phyloP scores from a whole-genome alignment of 2,888 invertebrate species.

The Eudemis profundana region DNA sequence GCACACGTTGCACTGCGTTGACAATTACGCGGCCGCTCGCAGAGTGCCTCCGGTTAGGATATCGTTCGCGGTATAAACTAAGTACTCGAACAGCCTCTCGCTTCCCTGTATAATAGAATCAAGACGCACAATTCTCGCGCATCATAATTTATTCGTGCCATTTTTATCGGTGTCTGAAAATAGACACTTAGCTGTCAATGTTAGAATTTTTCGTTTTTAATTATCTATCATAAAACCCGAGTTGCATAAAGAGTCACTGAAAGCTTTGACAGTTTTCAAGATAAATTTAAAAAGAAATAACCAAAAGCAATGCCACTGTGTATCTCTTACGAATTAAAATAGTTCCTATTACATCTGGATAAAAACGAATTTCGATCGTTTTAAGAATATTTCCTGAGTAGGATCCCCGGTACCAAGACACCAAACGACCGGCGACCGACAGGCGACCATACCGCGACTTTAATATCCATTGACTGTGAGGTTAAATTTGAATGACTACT shows the following conservation, averaged over 20 bases:
- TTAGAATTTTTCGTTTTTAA: not conserved
- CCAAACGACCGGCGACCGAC: too few relatives aligned
- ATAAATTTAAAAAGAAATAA: not conserved
- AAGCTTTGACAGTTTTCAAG: not conserved
- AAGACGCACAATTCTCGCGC: not conserved
- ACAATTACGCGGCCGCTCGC: not conserved
- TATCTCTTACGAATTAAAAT: not conserved
- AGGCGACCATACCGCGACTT: too few relatives aligned
- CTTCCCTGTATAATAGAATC: conserved; percentile 8
- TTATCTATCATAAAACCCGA: not conserved
- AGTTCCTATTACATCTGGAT: not conserved
- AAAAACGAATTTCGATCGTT: not conserved
- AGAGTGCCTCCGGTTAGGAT: conserved; percentile 7
- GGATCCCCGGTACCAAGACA: too few relatives aligned
- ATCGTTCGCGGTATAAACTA: conserved; percentile 4
- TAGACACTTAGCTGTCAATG: not conserved
- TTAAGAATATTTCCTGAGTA: too few relatives aligned
- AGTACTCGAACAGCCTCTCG: conserved; percentile 2
- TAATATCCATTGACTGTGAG: too few relatives aligned
- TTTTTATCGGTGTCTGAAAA: not conserved
- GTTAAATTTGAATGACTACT: too few relatives aligned
- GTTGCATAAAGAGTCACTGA: not conserved
- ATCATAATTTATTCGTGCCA: not conserved
- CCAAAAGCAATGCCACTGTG: not conserved
- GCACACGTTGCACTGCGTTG: conserved; percentile 1